Base-by-base conservation (phyloP, 2,888 invertebrate species). In the Tenthredo mesomela region DNA sequence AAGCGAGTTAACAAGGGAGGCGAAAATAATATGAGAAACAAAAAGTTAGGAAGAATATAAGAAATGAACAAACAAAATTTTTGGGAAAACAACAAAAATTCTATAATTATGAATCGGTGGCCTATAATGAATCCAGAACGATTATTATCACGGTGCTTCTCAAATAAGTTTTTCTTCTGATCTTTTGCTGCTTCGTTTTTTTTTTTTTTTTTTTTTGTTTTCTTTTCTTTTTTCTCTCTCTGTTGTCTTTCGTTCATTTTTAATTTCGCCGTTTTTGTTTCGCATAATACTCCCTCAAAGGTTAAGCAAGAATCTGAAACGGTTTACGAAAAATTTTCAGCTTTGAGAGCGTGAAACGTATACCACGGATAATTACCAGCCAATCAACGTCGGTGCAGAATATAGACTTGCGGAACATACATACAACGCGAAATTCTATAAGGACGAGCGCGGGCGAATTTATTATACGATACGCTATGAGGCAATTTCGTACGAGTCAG, bases 331-430 rank as follows among this genome's bases (percentile, higher is more conserved):
- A 82, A 82, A 70, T 82, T 65, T 67, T 29, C 33, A 50, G 67
- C 67, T 47, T 47, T 67, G 18, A 67, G 21, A 82, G 67, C 82
- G 82, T 70, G 82, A 70, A 82, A 82, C 82, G 82, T 67, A 70
- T 67, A 70, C 82, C 70, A 43, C 67, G 82, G 82, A 47, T 82
- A 82, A 82, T 82, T 82, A 82, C 65, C 47, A 82, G 67, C 82
- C 67, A 82, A 82, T 82, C 82, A 70, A 40, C 25, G 15, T 21
- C 80, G 37, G 40, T 61, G n/a, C 25, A 7, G 50, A 54, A 50
- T 77, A 77, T 18, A 33, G 25, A 29, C 54, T 18, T 47, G 15
- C 29, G 50, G 71, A 21, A 21, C 71, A 73, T 61, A 58, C 40
- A n/a, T 29, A 29, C 29, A 37, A 58, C 40, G 80, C 21, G 21